Evolutionary conservation across 1,140 invertebrate genomes (phyloP).

Genomic region (Aphidius gifuensis): DNA sequence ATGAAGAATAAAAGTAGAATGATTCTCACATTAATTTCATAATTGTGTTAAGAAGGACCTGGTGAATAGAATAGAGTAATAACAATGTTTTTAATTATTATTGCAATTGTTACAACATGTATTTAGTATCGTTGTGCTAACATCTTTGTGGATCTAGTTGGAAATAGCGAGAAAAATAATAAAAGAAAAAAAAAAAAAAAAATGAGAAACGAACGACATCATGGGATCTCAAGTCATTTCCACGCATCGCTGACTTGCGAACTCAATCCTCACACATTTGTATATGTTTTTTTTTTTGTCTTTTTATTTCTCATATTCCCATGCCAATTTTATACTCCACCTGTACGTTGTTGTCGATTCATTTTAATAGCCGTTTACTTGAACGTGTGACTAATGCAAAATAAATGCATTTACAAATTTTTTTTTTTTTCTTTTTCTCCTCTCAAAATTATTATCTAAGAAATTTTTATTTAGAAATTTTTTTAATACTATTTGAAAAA

Average conservation of each 20-base stretch:
- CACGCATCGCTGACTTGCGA: conserved; percentile 38
- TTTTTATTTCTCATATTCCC: too few relatives aligned
- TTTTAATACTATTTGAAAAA: too few relatives aligned
- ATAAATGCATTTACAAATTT: neutral
- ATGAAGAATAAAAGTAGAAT: neutral
- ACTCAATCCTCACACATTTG: conserved; percentile 10
- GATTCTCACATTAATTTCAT: conserved; percentile 43
- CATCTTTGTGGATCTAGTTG: conserved; percentile 3
- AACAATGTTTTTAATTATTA: conserved; percentile 49
- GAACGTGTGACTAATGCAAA: neutral
- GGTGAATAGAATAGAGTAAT: conserved; percentile 37
- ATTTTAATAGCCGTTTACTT: too few relatives aligned
- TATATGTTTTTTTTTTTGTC: neutral
- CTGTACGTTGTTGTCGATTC: neutral
- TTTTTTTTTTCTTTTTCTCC: too few relatives aligned
- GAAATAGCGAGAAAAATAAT: conserved; percentile 17
- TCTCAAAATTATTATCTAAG: too few relatives aligned
- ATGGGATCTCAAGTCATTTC: conserved; percentile 44
- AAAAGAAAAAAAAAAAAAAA: conserved; percentile 30
- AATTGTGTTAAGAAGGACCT: conserved; percentile 25
- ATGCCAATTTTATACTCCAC: neutral
- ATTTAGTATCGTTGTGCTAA: conserved; percentile 26
- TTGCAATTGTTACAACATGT: conserved; percentile 38
- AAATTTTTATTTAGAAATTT: too few relatives aligned
- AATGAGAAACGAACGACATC: conserved; percentile 22